Conservation (phyloP, 2,797 vertebrate species). For the Sebastes matsubarae region DNA sequence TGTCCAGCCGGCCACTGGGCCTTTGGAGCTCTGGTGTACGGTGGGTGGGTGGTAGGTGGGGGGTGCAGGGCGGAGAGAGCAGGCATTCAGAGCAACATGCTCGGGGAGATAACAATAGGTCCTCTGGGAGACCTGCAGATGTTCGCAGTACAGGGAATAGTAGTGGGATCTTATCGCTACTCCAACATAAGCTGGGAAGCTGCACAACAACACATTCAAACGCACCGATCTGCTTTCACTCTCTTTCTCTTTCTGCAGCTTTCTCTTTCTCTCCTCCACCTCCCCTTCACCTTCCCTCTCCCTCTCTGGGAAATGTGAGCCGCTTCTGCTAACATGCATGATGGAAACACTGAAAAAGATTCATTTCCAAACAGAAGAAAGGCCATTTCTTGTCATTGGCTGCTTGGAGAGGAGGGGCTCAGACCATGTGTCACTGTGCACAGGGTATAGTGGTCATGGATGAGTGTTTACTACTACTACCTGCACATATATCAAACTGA, state of each 20-base stretch:
- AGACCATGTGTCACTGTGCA: conserved; percentile 6
- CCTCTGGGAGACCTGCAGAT: conserved; percentile 84
- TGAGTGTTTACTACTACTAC: background rate
- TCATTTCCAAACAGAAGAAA: conserved; percentile 37
- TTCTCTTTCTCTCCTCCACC: conserved; percentile 2
- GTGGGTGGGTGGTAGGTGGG: conserved; percentile 71
- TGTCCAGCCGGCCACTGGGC: conserved; percentile 74
- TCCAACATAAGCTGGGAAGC: conserved; percentile 58
- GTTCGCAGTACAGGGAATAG: conserved; percentile 67
- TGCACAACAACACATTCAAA: conserved; percentile 59
- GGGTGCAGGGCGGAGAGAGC: conserved; percentile 64
- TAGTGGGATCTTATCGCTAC: conserved; percentile 60
- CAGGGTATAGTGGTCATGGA: background rate
- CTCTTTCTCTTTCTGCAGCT: conserved; percentile 10
- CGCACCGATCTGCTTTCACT: conserved; percentile 33
- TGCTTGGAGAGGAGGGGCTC: background rate
- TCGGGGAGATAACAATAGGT: conserved; percentile 81
- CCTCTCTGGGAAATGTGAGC: conserved; percentile 37
- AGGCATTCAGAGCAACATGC: conserved; percentile 82
- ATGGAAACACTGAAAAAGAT: conserved; percentile 37
- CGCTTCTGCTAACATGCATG: conserved; percentile 32
- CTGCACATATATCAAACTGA: background rate
- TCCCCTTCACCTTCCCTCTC: background rate
- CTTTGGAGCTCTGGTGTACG: conserved; percentile 79
- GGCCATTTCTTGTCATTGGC: conserved; percentile 25